Conservation (phyloP, 2,797 vertebrate species). For the Coccyzus lansbergi region DNA sequence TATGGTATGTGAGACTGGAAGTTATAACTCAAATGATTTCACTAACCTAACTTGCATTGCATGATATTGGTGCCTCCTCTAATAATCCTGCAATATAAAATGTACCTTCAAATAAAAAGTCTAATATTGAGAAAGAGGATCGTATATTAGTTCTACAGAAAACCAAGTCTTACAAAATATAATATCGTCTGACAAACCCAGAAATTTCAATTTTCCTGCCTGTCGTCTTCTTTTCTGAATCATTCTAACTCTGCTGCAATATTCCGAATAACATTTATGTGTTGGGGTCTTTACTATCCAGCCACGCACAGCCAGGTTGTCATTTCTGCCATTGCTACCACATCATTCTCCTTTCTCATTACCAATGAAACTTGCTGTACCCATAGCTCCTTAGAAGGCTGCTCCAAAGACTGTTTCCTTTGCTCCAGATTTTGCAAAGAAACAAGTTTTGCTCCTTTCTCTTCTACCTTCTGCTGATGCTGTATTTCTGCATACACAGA, state of each 20-base stretch:
- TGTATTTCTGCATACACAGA: too few relatives aligned
- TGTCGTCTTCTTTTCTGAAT: not conserved
- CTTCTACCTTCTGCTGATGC: too few relatives aligned
- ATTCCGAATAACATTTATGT: not conserved
- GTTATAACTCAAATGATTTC: constrained; percentile 40
- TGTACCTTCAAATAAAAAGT: constrained; percentile 4
- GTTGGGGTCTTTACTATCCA: not conserved
- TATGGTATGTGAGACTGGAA: constrained; percentile 25
- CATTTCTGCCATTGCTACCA: not conserved
- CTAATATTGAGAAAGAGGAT: not conserved
- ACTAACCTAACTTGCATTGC: constrained; percentile 14
- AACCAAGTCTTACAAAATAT: not conserved
- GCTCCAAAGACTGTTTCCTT: not conserved
- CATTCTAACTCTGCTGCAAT: not conserved
- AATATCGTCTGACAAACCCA: not conserved
- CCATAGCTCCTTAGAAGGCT: not conserved
- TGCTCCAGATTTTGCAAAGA: too few relatives aligned
- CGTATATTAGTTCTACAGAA: not conserved
- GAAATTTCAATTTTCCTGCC: not conserved
- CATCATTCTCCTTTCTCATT: not conserved
- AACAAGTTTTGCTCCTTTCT: too few relatives aligned
- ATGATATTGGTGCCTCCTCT: not conserved
- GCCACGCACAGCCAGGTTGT: not conserved
- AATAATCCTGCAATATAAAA: constrained; percentile 37
- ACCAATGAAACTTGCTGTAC: not conserved